Base-by-base conservation (phyloP, 2,797 vertebrate species). In the Botia almorhae region DNA sequence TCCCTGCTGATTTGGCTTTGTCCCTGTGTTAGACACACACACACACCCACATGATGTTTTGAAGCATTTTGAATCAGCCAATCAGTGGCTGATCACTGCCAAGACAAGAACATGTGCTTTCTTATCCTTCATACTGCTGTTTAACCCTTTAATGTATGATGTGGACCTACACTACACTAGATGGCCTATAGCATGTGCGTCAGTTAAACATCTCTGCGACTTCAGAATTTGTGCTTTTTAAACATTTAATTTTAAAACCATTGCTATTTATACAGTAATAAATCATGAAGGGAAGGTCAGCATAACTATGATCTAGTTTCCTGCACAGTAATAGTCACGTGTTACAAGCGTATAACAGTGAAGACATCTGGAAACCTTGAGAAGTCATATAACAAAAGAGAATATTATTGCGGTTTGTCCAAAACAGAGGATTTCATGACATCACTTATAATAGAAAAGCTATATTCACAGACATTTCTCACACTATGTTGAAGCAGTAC, bases 41-140 rank as follows among this genome's bases (percentile, higher is more conserved):
- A 63, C 55, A 74, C 55, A 74, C 36, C 39, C 19, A 73, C 71
- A 60, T 17, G 8, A 63, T 74, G 19, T 61, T 74, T 74, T 60
- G 53, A 73, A 60, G 55, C 26, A 33, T 26, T 19, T 48, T 74
- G 29, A 36, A 33, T 17, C 61, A 29, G 58, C 11, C 12, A 13
- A 61, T 64, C 33, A 65, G 17, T 39, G 16, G 1, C 7, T 17
- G 7, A 65, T 36, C 8, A 65, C 63, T 39, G 63, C 63, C 29
- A 65, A 39, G 63, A 39, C 29, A 16, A 48, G 13, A 74, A 58
- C 51, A 48, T 61, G 23, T 74, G 55, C 43, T 74, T 46, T 13
- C 33, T 48, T 29, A 74, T 61, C 72, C 19, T 48, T 48, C 8
- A 74, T 16, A 7, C 19, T 48, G 16, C 39, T 56, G 69, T 61